Evolutionary conservation across 2,888 invertebrate species (phyloP).

Genomic region (Aphodius granarius): DNA sequence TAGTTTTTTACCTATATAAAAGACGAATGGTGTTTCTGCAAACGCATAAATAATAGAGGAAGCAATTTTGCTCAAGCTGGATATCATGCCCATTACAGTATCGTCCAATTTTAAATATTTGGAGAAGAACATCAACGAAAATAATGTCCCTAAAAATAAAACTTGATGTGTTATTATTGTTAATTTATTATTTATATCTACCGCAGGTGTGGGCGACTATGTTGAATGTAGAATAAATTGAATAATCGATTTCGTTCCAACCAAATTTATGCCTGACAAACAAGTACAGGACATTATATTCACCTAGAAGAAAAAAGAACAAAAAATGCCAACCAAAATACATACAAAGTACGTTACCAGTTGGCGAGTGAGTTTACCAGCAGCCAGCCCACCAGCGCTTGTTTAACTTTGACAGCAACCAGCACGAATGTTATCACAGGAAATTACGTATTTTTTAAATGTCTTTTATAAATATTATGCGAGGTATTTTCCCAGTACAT

Average conservation of each 20-base stretch:
- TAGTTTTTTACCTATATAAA: conserved; percentile 66
- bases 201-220: conserved; percentile 76
- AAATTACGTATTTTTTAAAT: too few relatives aligned
- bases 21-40: conserved; percentile 71
- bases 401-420: too few relatives aligned
- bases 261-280: conserved; percentile 79
- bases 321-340: too few relatives aligned
- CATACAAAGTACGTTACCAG: too few relatives aligned
- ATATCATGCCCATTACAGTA: conserved; percentile 77
- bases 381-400: too few relatives aligned
- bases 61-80: conserved; percentile 78
- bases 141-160: conserved; percentile 65
- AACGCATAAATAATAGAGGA: conserved; percentile 81
- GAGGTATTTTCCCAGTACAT: too few relatives aligned
- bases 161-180: too few relatives aligned
- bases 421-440: too few relatives aligned
- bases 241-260: conserved; percentile 82
- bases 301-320: conserved; percentile 71
- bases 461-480: too few relatives aligned
- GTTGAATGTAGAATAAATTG: conserved; percentile 77
- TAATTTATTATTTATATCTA: conserved; percentile 49
- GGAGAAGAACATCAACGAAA: conserved; percentile 77
- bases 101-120: conserved; percentile 77
- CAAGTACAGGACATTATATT: conserved; percentile 79
- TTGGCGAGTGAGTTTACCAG: too few relatives aligned